Conservation (phyloP, 2,888 invertebrate genomes). For the Meliscaeva auricollis region DNA sequence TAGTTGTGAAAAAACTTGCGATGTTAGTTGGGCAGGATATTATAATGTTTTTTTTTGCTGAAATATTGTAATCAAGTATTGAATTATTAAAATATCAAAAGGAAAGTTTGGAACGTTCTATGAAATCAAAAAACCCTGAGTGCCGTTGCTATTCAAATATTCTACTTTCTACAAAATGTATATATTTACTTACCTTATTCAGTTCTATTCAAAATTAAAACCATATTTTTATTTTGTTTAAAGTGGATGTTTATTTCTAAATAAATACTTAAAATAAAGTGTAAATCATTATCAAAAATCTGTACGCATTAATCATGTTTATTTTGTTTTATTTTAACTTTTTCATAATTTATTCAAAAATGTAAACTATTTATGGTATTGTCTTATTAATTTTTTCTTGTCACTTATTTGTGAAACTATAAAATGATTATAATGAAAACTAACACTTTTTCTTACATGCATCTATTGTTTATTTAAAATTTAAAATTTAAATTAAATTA, state of each 20-base stretch:
- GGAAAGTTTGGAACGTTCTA: too few relatives aligned
- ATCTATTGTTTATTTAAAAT: conserved; percentile 36
- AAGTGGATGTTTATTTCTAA: conserved; percentile 38
- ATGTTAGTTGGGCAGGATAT: too few relatives aligned
- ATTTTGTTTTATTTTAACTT: conserved; percentile 17
- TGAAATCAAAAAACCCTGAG: too few relatives aligned
- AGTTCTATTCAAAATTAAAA: too few relatives aligned
- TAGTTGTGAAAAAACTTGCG: too few relatives aligned
- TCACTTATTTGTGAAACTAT: conserved; percentile 19
- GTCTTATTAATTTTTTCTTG: conserved; percentile 53
- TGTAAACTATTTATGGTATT: conserved; percentile 67
- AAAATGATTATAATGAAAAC: conserved; percentile 44
- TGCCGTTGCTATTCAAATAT: too few relatives aligned
- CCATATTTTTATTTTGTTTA: conserved; percentile 16
- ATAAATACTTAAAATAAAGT: conserved; percentile 58
- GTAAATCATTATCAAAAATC: conserved; percentile 72
- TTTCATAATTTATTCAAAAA: conserved; percentile 53
- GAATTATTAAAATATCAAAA: too few relatives aligned
- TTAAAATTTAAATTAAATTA: neutral
- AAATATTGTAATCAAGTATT: too few relatives aligned
- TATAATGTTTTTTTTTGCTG: too few relatives aligned
- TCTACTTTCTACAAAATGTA: too few relatives aligned
- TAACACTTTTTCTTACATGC: conserved; percentile 45
- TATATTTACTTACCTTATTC: too few relatives aligned
- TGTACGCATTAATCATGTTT: conserved; percentile 42